These are phyloP conservation scores for Artibeus lituratus DNA, from an alignment of 2,797 vertebrate species.

Conservation along the genomic window DNA sequence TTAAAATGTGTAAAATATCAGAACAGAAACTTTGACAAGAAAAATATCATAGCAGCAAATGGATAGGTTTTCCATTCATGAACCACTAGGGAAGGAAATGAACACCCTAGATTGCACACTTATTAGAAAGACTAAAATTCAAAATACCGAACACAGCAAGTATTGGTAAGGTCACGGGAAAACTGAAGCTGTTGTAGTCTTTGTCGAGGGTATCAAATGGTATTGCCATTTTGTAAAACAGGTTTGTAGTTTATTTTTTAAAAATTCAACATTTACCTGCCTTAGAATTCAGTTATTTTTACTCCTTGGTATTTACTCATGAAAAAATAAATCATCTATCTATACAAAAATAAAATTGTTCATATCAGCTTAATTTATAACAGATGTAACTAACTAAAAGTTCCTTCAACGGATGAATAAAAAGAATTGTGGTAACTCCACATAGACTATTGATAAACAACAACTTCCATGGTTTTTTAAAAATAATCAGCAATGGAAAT, in stretches of 20 bases:
- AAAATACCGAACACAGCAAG: neutral
- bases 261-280: neutral
- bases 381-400: neutral
- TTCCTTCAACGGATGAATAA: neutral
- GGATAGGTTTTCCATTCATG: too few relatives aligned
- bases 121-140: neutral
- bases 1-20: neutral
- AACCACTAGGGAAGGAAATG: neutral
- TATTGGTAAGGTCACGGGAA: neutral
- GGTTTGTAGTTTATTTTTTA: neutral
- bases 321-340: neutral
- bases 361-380: neutral
- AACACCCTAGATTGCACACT: neutral
- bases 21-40: neutral
- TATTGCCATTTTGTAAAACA: neutral
- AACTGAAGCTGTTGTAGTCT: neutral
- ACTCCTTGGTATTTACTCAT: neutral
- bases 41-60: neutral
- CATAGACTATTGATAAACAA: neutral
- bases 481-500: neutral
- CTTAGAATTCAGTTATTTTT: neutral
- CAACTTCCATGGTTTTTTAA: neutral
- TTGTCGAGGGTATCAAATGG: neutral
- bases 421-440: neutral
- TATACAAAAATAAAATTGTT: neutral